Percentiles rank a stretch among this genome's conserved stretches.
Conservation (phyloP, 1,140 invertebrate species). For the Penaeus chinensis region DNA sequence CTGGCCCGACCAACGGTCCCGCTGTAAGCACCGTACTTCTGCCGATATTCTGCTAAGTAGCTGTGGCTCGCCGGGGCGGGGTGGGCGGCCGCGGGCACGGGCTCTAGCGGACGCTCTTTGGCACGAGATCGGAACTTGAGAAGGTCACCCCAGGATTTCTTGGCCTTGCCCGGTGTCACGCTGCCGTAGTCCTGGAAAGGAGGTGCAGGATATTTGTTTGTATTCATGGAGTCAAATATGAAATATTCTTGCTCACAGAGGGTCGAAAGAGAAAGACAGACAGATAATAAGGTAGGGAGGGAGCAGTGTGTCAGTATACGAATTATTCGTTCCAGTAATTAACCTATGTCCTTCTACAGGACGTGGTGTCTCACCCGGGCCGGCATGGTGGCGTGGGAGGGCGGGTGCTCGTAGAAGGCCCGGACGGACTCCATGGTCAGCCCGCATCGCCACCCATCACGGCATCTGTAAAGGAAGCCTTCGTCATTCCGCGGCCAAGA, state of each 20-base stretch:
- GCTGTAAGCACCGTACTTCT: slow-evolving; percentile 46
- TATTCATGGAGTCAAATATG: not conserved
- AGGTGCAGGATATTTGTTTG: not conserved
- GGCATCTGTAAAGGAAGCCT: slow-evolving; percentile 1
- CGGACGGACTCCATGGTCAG: slow-evolving; percentile 46
- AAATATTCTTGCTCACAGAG: too few species aligned
- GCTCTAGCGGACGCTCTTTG: slow-evolving; percentile 44
- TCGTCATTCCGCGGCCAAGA: not conserved
- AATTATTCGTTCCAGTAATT: not conserved
- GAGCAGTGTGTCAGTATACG: too few species aligned
- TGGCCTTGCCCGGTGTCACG: slow-evolving; percentile 50
- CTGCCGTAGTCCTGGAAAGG: slow-evolving; percentile 46
- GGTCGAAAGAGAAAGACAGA: too few species aligned
- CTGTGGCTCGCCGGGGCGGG: slow-evolving; percentile 19
- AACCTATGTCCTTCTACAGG: not conserved
- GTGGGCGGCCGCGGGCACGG: slow-evolving; percentile 8
- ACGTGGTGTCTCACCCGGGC: slow-evolving; percentile 25
- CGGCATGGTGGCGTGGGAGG: slow-evolving; percentile 51
- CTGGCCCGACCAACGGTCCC: slow-evolving; percentile 49
- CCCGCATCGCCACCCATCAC: slow-evolving; percentile 52
- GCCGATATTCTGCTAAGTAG: slow-evolving; percentile 51
- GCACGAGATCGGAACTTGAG: slow-evolving; percentile 48
- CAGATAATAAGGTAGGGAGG: too few species aligned
- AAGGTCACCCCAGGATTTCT: slow-evolving; percentile 40
- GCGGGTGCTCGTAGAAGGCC: slow-evolving; percentile 53